These are phyloP conservation scores for Musca domestica DNA, from an alignment of 1,140 invertebrate species.

Conservation along the genomic window DNA sequence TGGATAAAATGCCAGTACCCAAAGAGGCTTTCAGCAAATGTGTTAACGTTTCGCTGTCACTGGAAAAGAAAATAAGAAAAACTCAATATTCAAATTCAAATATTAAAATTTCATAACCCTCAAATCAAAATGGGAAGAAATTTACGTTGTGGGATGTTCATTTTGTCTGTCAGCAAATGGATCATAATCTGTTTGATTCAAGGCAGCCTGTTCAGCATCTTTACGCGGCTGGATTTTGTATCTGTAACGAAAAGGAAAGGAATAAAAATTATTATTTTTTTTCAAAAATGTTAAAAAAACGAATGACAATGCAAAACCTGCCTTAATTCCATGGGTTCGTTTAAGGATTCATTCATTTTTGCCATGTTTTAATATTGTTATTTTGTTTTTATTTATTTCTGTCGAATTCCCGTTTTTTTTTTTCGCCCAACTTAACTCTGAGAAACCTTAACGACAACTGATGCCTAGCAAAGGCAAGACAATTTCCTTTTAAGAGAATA, in stretches of 20 bases:
- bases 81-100: too few relatives aligned
- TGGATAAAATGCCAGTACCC: slow-evolving; percentile 88
- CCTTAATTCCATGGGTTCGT: slow-evolving; percentile 17
- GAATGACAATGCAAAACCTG: background rate
- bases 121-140: slow-evolving; percentile 33
- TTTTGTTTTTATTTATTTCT: too few relatives aligned
- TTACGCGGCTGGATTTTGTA: slow-evolving; percentile 61
- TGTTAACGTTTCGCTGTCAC: slow-evolving; percentile 79
- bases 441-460: background rate
- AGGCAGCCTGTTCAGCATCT: slow-evolving; percentile 57
- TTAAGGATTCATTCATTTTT: slow-evolving; percentile 8
- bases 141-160: slow-evolving; percentile 79
- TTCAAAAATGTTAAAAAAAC: background rate
- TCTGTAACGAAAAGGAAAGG: slow-evolving; percentile 53
- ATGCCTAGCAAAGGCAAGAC: background rate
- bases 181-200: slow-evolving; percentile 62
- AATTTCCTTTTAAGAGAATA: background rate
- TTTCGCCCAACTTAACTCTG: background rate
- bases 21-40: slow-evolving; percentile 85
- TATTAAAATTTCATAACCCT: slow-evolving; percentile 41
- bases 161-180: slow-evolving; percentile 71
- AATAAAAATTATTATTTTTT: background rate
- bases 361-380: too few relatives aligned
- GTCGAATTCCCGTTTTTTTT: too few relatives aligned
- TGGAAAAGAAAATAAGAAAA: too few relatives aligned